phyloP scores from a whole-genome alignment of 2,888 invertebrate species.

The Drosophila recens region DNA sequence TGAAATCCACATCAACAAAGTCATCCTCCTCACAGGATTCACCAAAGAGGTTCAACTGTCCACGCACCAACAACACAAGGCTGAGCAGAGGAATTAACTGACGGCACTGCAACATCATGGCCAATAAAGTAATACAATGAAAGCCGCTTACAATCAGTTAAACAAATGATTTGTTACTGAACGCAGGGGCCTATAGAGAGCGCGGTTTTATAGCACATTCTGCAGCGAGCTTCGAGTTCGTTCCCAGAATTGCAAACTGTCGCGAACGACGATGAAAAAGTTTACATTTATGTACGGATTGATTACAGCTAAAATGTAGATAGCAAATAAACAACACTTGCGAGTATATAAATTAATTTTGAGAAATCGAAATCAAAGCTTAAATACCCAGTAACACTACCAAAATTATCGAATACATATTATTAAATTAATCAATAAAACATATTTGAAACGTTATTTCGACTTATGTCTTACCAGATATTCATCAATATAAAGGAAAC shows the following conservation, averaged over 20 bases:
- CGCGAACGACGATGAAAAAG: not conserved
- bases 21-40: conserved; percentile 45
- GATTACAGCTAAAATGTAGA: not conserved
- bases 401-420: no score
- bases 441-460: no score
- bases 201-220: conserved; percentile 26
- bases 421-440: no score
- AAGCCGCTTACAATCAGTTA: conserved; percentile 7
- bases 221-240: not conserved
- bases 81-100: conserved; percentile 34
- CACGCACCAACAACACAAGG: conserved; percentile 18
- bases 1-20: conserved; percentile 51
- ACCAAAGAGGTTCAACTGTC: conserved; percentile 21
- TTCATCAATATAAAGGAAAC: no score
- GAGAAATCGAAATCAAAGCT: not conserved
- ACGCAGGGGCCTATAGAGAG: no score
- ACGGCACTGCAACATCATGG: conserved; percentile 13
- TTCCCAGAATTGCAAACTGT: conserved; percentile 9
- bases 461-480: no score
- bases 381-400: not conserved
- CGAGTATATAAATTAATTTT: not conserved
- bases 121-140: conserved; percentile 6
- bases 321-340: not conserved
- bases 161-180: conserved; percentile 28
- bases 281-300: not conserved